Conservation (phyloP, 2,113 vertebrate species). For the Oxyruncus cristatus region DNA sequence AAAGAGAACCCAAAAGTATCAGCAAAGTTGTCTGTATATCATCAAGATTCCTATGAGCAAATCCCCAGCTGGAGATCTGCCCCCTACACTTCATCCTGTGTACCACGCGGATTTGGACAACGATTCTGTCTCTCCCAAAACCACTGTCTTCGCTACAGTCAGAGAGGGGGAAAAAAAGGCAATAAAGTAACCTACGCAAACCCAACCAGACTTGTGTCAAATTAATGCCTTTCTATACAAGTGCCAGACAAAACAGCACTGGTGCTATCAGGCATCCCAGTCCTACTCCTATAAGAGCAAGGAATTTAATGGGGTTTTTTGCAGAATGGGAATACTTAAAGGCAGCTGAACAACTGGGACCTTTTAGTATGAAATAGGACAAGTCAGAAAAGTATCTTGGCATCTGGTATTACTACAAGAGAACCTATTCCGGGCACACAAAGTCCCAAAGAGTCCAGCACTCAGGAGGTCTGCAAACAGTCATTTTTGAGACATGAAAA, state of each 20-base stretch:
- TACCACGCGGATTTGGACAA: neutral
- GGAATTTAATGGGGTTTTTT: neutral
- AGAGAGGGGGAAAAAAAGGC: neutral
- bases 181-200: neutral
- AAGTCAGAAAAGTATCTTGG: neutral
- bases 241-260: neutral
- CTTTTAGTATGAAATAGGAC: neutral
- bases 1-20: slow-evolving; percentile 27
- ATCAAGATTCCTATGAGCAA: slow-evolving; percentile 31
- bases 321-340: neutral
- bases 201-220: neutral
- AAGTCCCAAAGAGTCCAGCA: neutral
- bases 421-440: neutral
- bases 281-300: neutral
- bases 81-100: neutral
- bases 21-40: slow-evolving; percentile 39
- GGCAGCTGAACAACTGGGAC: neutral
- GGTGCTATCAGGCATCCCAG: neutral
- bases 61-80: slow-evolving; percentile 18
- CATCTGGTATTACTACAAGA: neutral
- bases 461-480: neutral
- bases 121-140: neutral
- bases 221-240: neutral
- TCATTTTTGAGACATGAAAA: neutral
- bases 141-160: neutral